Evolutionary conservation across 1,140 invertebrate genomes (phyloP), one percentile per base, ranked within the genome.

Genomic region (Caerostris darwini): DNA sequence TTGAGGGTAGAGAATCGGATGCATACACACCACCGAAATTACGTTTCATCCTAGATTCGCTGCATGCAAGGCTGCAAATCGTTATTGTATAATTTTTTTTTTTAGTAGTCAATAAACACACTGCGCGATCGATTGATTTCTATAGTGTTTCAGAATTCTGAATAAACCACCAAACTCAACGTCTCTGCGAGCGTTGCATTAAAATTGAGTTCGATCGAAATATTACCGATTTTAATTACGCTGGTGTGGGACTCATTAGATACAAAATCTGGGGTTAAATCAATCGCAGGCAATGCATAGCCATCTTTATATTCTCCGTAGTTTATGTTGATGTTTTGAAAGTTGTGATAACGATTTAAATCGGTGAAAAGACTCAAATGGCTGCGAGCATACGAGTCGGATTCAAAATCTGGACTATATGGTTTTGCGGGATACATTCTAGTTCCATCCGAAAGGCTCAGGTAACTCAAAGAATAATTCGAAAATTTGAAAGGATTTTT

Each of bases 321-420:
- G 10, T n/a, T 58, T 54, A 91, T 91, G 12, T 56, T 56, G 14
- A 91, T 77, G 61, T 91, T 91, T 91, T 91, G 90, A 81, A n/a
- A 14, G 5, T 82, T 12, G 10, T 77, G 17, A 50, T 59, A 91
- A 12, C 90, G 56, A 58, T 61, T 61, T 19, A 91, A 82, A 59
- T 91, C 5, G 0, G 77, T 91, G 56, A 91, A 91, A 10, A 91
- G 14, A 59, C 77, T 81, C 7, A 91, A 82, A 53, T 67, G 57
- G 34, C n/a, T 17, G 53, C 90, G 10, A 0, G 69, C 71, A 61
- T 91, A 91, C 0, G 50, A 57, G 1, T 81, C 10, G 5, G 34
- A 14, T 14, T 7, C 71, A 91, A 59, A 82, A 59, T 91, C 34
- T 4, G 69, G 90, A n/a, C 34, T 56, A 53, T 81, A 82, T 3